Base-by-base conservation (phyloP, 2,797 vertebrate genomes). In the Megaceryle alcyon region DNA sequence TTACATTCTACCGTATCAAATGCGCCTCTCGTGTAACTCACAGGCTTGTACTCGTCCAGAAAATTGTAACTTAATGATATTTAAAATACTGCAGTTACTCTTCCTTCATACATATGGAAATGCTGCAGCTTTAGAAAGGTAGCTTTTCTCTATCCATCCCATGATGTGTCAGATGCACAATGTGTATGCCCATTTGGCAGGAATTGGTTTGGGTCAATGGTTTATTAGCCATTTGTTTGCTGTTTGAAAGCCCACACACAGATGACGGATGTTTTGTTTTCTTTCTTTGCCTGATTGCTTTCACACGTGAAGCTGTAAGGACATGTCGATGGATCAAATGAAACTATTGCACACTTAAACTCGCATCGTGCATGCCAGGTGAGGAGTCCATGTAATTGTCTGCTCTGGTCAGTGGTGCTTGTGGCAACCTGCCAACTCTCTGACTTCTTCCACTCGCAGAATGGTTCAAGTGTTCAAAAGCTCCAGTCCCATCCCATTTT, bases 151-250 rank as follows among this genome's bases (percentile, higher is more conserved):
- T 41, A 1, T 20, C 26, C 2, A 1, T 13, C 6, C 39, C 1
- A 2, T 3, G 31, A 29, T 8, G 10, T 14, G 60, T 8, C 41
- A 80, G 39, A 8, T n/a, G 28, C 5, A 22, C 5, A 43, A 65
- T 54, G 51, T 5, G 35, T 25, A 26, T 31, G 49, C 21, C 64
- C 90, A 85, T 92, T 92, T 92, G 94, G 71, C 86, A 83, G 78
- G 57, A 57, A 39, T 3, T 44, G 41, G 3, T 43, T 73, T 56
- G 76, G 76, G 46, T 61, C 81, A 73, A 3, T 44, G 82, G 21
- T 65, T 93, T 89, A 51, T 88, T 43, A 33, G 84, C 89, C 89
- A 86, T 93, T 93, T 96, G 91, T 66, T 78, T 90, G 63, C 44
- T 46, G 46, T 31, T 65, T 71, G 46, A 57, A 91, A 75, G 76